Base-by-base conservation (phyloP, 2,888 invertebrate genomes). In the Lycaena phlaeas region DNA sequence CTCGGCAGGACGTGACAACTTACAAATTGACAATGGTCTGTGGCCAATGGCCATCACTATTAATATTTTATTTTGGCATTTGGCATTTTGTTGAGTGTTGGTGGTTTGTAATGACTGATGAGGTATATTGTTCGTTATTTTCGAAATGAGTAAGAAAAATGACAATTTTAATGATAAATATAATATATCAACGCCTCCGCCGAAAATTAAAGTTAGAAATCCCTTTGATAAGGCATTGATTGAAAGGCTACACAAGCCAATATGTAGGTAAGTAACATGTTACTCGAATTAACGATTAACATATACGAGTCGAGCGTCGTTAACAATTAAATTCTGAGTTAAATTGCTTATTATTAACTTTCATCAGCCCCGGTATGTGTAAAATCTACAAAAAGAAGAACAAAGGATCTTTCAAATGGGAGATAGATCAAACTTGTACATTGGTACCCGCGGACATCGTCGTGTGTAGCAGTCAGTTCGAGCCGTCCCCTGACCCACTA, bases 391-490 rank as follows among this genome's bases (percentile, higher is more conserved):
- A 82, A 54, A 76, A 75, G 48, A 68, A 72, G 49, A 61, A 51
- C 31, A 68, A 50, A 46, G 71, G 74, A 7, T 56, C 67, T 0
- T 84, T 84, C 48, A 64, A 67, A 25, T 92, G 92, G 92, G 89
- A 88, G 36, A 90, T 92, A 45, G 91, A 92, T 45, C 90, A 91
- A 57, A 78, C 89, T 6, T 90, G 90, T 40, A 76, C 72, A n/a
- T 69, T 92, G 42, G 85, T 87, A 36, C 92, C 92, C 14, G 89
- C 88, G 1, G 88, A 89, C 50, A 91, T 92, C 42, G 90, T 90
- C 47, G 90, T 81, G 38, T 87, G 88, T 38, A 74, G 86, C 39
- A 87, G 89, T 51, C 89, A 90, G 54, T 87, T 87, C 54, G 87
- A 86, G 52, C 82, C 88, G 0, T 77, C 85, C 1, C 85, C 87